Evolutionary conservation across 1,140 invertebrate genomes (phyloP), one percentile per base, ranked within the genome.

Genomic region (Zophobas atratus): DNA sequence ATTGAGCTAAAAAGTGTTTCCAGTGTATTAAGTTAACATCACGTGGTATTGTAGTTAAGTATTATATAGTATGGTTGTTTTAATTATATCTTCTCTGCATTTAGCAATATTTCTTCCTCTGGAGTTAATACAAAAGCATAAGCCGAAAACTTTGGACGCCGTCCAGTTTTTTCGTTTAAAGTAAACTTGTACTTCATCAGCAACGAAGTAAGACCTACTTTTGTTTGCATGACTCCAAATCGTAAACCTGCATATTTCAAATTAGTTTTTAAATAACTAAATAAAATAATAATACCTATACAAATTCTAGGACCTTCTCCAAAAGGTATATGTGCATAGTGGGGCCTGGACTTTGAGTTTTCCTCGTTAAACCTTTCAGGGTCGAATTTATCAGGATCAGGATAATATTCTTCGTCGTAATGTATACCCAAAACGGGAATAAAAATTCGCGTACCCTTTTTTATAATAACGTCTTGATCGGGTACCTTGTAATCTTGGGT

Each of bases 351-450:
- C 8, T 8, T 46, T 46, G 43, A 46, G 8, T 46, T 46, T 46
- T 46, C 8, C 8, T 46, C 43, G 8, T 46, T 8, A 8, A 46
- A 46, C 8, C 43, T 4, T 46, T 46, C 43, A 46, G 43, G 43
- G 43, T 46, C 43, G 8, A 20, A 20, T 20, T 20, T 20, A 20
- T 20, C 20, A 20, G 20, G 20, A 20, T 20, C 20, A 20, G 20
- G 20, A 20, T 20, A 20, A 20, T 20, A 20, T 20, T 20, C 20
- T 20, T 20, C 20, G 20, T 20, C 20, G 8, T 46, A 46, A 8
- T 46, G 43, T 56, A 94, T 86, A 33, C 87, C 87, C 38, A 87
- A 85, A 51, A 88, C 80, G 6, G 89, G 87, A 63, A 90, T 87
- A 35, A 82, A 80, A 3, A 90, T 71, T n/a, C 80, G 70, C 1